A percentile compares a stretch with the other conserved stretches of the same genome.
phyloP scores from a whole-genome alignment of 2,888 invertebrate species.

The Ectropis crepuscularia region DNA sequence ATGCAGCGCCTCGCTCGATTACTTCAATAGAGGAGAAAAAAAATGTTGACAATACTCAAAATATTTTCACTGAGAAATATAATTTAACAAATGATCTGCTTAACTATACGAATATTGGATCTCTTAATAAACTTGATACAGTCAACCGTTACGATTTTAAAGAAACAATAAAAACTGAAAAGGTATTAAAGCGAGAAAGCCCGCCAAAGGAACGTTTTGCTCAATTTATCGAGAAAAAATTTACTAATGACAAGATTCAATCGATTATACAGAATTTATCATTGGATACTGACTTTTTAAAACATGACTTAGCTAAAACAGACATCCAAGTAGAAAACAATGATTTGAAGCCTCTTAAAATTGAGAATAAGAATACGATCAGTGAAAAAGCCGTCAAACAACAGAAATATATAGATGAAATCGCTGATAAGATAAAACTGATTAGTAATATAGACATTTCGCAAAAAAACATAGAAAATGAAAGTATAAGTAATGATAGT shows the following conservation, averaged over 20 bases:
- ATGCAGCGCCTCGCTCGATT: background rate
- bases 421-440: constrained; percentile 59
- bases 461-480: constrained; percentile 34
- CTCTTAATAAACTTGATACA: constrained; percentile 15
- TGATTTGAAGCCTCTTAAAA: constrained; percentile 44
- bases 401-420: constrained; percentile 60
- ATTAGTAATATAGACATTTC: constrained; percentile 47
- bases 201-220: constrained; percentile 77
- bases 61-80: constrained; percentile 1
- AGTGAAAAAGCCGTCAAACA: constrained; percentile 58
- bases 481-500: constrained; percentile 29
- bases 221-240: constrained; percentile 77
- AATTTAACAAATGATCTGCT: background rate
- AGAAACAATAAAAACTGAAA: constrained; percentile 46
- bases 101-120: background rate
- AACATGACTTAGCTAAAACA: constrained; percentile 44
- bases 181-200: constrained; percentile 64
- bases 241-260: constrained; percentile 76
- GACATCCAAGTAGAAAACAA: constrained; percentile 37
- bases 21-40: constrained; percentile 2
- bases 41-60: constrained; percentile 2
- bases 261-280: constrained; percentile 77
- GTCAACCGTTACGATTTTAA: constrained; percentile 55
- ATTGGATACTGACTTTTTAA: constrained; percentile 59
- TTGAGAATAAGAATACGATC: constrained; percentile 45